These are phyloP conservation scores for Frankliniella intonsa DNA, from an alignment of 2,888 invertebrate species.

Conservation along the genomic window DNA sequence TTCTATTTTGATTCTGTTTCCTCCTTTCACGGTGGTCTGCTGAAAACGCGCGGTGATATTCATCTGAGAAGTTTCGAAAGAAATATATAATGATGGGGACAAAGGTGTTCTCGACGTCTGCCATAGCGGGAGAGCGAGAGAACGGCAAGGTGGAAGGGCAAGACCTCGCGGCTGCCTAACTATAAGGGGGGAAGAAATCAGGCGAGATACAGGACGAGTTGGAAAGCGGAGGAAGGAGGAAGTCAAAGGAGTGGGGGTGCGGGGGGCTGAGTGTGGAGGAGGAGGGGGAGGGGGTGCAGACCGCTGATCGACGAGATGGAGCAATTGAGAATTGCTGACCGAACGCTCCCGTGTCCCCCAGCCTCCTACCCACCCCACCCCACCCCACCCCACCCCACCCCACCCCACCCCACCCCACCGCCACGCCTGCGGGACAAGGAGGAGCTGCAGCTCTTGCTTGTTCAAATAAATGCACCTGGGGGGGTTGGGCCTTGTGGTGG, in stretches of 20 bases:
- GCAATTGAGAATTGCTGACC: constrained; percentile 24
- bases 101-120: too few species aligned
- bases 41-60: too few species aligned
- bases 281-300: neutral
- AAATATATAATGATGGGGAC: too few species aligned
- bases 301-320: constrained; percentile 18
- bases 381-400: neutral
- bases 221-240: too few species aligned
- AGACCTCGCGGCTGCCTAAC: too few species aligned
- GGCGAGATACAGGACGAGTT: too few species aligned
- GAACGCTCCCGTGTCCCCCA: neutral
- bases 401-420: neutral
- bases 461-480: constrained; percentile 6
- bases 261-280: neutral
- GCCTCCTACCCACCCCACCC: neutral
- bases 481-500: neutral
- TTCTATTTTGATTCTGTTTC: too few species aligned
- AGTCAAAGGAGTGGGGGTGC: too few species aligned
- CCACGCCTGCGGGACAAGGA: neutral
- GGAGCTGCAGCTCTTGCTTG: neutral
- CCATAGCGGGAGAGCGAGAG: neutral
- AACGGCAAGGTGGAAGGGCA: too few species aligned
- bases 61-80: too few species aligned
- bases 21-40: too few species aligned
- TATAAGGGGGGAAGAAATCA: too few species aligned